Evolutionary conservation across 1,140 invertebrate genomes (phyloP), one percentile per base, ranked within the genome.

Genomic region (Drosophila subpulchrella): DNA sequence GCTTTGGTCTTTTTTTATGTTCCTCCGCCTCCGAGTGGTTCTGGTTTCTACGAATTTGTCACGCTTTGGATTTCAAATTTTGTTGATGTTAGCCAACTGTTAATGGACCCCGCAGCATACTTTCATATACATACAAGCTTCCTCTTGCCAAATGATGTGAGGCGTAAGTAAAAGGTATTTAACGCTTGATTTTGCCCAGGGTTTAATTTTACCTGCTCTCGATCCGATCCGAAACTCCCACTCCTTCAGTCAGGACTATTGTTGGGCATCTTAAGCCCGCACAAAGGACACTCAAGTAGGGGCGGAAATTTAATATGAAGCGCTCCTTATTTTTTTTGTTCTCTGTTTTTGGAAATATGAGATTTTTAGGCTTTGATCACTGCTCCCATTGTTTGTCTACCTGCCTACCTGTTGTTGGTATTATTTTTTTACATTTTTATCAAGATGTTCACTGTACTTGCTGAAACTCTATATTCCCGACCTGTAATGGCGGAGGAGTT

Each of bases 251-350:
- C 39, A 50, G 53, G 72, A 86, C 79, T 75, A 88, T 86, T 88
- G 84, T 88, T 70, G 63, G 60, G 17, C 42, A 15, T 46, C 47
- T 66, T 41, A 56, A 44, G 50, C 81, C 81, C 81, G 81, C 81
- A 84, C 81, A 80, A 83, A 76, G 58, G 56, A 77, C 58, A 67
- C 13, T 84, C 60, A 84, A 88, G 77, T 89, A 84, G 68, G 84
- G 77, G 76, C 80, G 84, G 84, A 88, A 88, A 88, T 80, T 88
- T 88, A 88, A 88, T 88, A 79, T 88, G 79, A 80, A 88, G 72
- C 73, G 50, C 53, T 63, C 51, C 57, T 68, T 73, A 27, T 63
- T 55, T 54, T 44, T 48, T 56, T 50, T 61, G 41, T 62, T 74
- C 24, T 60, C 32, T 77, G 44, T 53, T 83, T 51, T 55, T 83